Conservation (phyloP, 2,113 vertebrate species). For the Aspidoscelis tigris region DNA sequence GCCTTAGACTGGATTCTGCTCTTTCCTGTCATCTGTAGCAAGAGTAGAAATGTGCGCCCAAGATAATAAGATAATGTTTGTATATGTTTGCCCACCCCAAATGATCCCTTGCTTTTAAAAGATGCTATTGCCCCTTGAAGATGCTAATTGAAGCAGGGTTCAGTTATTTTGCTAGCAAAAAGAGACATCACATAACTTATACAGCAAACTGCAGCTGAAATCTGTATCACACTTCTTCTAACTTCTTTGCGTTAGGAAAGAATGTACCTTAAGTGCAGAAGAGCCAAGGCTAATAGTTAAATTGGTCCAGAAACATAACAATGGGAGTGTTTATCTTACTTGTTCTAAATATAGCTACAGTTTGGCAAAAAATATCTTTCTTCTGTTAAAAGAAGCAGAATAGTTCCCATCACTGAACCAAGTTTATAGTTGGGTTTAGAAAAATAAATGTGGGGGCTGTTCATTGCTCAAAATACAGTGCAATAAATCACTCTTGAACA, state of each 20-base stretch:
- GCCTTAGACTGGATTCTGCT: no score
- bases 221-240: background rate
- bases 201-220: background rate
- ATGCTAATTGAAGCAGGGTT: background rate
- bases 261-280: background rate
- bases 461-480: background rate
- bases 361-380: background rate
- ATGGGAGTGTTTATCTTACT: background rate
- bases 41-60: background rate
- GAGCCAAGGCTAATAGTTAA: background rate
- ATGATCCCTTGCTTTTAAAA: background rate
- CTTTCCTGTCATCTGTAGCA: background rate
- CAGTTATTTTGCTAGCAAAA: background rate
- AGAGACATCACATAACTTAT: background rate
- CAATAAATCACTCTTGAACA: slow-evolving; percentile 26
- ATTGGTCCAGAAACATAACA: background rate
- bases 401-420: background rate
- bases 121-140: background rate
- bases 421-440: slow-evolving; percentile 8
- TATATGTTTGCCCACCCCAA: background rate
- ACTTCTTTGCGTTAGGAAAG: background rate
- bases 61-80: background rate
- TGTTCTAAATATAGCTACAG: slow-evolving; percentile 17
- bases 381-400: slow-evolving; percentile 8
- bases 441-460: slow-evolving; percentile 17